Base-by-base conservation (phyloP, 1,140 invertebrate species). In the Ruditapes philippinarum region DNA sequence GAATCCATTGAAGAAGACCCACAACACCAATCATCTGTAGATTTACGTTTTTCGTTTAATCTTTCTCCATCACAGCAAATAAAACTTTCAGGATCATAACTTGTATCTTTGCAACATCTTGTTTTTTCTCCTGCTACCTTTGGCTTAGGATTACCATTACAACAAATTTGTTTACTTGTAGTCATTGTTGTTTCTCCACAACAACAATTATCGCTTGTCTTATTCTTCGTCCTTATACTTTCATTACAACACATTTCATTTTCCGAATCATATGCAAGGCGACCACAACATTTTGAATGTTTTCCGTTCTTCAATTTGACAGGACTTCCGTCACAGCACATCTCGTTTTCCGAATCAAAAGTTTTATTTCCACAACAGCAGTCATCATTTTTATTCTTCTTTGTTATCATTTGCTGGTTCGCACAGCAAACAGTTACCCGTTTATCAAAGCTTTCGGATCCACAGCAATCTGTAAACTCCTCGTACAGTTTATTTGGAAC, bases 61-160 rank as follows among this genome's bases (percentile, higher is more conserved):
- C n/a, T 65, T 28, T 65, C 49, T n/a, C 65, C 65, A 68, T 83
- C 42, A 28, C 81, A 83, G 42, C 81, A 83, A 11, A 83, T 49
- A n/a, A 45, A 51, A n/a, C 42, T 42, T 14, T 68, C 60, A n/a
- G 40, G 3, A 31, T 83, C 45, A 70, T 83, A 83, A 45, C 60
- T 68, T 28, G 7, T 33, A 22, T 42, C 11, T 38, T 83, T 36
- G 33, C 81, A 83, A 31, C 81, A 83, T 70, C 49, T 83, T 25
- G 60, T 70, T 28, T 19, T 40, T 83, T 31, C 12, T 22, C 60
- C 62, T 25, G 25, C 28, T 28, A 45, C 38, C 33, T 17, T n/a
- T 3, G 81, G 62, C n/a, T 83, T 60, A 45, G 40, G 40, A 70
- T 62, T 62, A 0, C 60, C 81, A 49, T 83, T 83, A 83, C 81